phyloP scores from a whole-genome alignment of 2,888 invertebrate species.

The Scelioninae gen. 1 region DNA sequence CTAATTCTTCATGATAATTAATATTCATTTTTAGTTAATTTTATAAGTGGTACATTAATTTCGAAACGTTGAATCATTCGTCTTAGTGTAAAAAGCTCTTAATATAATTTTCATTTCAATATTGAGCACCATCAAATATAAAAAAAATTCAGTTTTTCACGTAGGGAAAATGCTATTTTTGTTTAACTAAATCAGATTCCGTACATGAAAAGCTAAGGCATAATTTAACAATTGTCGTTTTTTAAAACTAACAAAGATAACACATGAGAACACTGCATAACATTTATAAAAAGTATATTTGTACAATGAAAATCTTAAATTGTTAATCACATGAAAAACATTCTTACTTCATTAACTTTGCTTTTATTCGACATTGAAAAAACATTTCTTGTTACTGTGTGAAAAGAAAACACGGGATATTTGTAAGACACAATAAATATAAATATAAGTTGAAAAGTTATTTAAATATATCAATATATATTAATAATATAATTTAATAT shows the following conservation, averaged over 20 bases:
- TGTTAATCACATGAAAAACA: constrained; percentile 6
- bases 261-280: constrained; percentile 41
- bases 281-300: constrained; percentile 64
- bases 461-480: constrained; percentile 37
- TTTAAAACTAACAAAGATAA: constrained; percentile 55
- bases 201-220: constrained; percentile 48
- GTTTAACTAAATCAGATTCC: constrained; percentile 25
- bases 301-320: constrained; percentile 49
- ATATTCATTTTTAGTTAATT: constrained; percentile 20
- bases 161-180: constrained; percentile 23
- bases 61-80: constrained; percentile 32
- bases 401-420: constrained; percentile 22
- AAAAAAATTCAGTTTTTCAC: constrained; percentile 39
- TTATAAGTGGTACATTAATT: constrained; percentile 37
- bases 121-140: constrained; percentile 61
- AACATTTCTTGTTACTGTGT: constrained; percentile 2
- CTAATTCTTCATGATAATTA: constrained; percentile 19
- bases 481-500: constrained; percentile 42
- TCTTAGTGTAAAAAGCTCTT: constrained; percentile 47
- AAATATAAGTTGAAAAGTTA: constrained; percentile 30
- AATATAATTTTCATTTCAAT: constrained; percentile 14
- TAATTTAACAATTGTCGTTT: constrained; percentile 38
- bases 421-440: constrained; percentile 33
- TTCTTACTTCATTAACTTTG: constrained; percentile 4
- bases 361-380: constrained; percentile 33